Evolutionary conservation across 2,113 vertebrate species (phyloP).

Genomic region (Boleophthalmus pectinirostris): DNA sequence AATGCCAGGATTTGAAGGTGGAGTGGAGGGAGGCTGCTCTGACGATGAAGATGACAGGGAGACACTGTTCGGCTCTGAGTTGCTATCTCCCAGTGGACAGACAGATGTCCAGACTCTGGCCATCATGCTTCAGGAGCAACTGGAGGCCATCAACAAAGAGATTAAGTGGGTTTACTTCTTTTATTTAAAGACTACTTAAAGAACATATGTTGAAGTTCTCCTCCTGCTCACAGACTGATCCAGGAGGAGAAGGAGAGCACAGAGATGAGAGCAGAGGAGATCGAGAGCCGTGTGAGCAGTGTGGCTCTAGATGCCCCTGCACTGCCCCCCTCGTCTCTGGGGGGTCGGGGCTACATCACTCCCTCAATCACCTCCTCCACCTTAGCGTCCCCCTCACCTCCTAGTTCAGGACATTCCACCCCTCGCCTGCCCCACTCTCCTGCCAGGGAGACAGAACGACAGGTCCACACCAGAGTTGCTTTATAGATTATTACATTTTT

Average conservation of each 20-base stretch:
- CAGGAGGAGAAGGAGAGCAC: conserved; percentile 94
- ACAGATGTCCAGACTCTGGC: conserved; percentile 92
- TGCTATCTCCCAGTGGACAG: conserved; percentile 90
- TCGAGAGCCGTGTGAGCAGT: conserved; percentile 88
- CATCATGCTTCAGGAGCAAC: conserved; percentile 93
- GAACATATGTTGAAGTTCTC: background rate
- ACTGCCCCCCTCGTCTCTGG: conserved; percentile 79
- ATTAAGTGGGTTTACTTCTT: conserved; percentile 82
- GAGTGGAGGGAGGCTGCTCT: conserved; percentile 81
- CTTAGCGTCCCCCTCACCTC: conserved; percentile 87
- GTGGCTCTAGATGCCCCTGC: conserved; percentile 82
- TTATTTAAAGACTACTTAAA: background rate
- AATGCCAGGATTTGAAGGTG: conserved; percentile 83
- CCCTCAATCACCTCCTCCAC: conserved; percentile 90
- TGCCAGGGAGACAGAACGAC: conserved; percentile 84
- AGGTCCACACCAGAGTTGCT: conserved; percentile 57
- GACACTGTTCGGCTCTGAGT: conserved; percentile 86
- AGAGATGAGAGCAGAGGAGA: conserved; percentile 88
- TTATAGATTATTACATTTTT: background rate
- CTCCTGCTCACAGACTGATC: conserved; percentile 77
- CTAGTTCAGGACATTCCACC: conserved; percentile 91
- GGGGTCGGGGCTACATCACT: conserved; percentile 83
- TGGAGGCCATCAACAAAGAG: conserved; percentile 94
- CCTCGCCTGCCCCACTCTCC: conserved; percentile 88
- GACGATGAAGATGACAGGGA: conserved; percentile 88